phyloP scores from a whole-genome alignment of 2,113 vertebrate species.

The Platysteira castanea region DNA sequence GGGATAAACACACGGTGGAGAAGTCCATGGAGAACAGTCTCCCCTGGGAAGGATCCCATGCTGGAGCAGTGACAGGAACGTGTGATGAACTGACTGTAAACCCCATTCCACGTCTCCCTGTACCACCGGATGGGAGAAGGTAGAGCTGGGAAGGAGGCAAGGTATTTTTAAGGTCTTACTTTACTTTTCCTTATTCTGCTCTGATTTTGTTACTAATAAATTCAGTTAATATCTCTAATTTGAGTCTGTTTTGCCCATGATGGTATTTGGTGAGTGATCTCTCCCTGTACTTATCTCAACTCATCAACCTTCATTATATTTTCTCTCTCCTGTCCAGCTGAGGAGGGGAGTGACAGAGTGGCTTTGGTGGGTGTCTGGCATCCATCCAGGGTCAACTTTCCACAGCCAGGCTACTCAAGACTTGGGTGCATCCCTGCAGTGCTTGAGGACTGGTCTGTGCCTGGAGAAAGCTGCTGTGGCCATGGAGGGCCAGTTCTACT shows the following conservation, averaged over 20 bases:
- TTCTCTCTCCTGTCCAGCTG: neutral
- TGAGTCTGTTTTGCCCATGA: neutral
- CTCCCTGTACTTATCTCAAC: neutral
- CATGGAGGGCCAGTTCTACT: neutral
- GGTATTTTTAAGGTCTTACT: neutral
- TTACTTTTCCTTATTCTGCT: neutral
- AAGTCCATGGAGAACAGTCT: neutral
- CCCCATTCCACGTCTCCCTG: neutral
- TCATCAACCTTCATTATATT: neutral
- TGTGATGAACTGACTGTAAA: neutral
- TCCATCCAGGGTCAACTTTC: neutral
- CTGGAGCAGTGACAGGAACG: neutral
- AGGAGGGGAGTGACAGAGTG: neutral
- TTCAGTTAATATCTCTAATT: neutral
- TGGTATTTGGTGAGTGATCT: neutral
- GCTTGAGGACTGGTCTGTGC: neutral
- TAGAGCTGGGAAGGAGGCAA: neutral
- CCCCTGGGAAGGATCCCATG: neutral
- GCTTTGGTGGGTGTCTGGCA: neutral
- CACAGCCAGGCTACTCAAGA: rapidly evolving
- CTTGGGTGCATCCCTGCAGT: neutral
- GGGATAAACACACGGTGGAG: neutral
- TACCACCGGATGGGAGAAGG: neutral
- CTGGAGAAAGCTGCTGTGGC: neutral
- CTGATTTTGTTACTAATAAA: neutral